phyloP scores from a whole-genome alignment of 2,888 invertebrate species.

The Minunthozetes semirufus region DNA sequence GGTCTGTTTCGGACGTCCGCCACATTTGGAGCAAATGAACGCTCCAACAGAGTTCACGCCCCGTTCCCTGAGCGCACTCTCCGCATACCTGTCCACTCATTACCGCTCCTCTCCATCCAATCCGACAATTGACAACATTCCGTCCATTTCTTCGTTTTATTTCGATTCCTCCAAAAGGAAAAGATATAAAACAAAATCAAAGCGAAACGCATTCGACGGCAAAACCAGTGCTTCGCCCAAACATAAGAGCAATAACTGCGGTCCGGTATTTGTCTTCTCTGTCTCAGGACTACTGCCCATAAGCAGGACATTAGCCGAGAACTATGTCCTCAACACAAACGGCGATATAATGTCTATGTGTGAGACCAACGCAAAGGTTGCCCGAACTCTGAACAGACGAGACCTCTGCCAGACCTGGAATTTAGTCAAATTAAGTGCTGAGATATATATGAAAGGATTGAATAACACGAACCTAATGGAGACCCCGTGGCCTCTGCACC shows the following conservation, averaged over 20 bases:
- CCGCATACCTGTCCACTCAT: slow-evolving; percentile 46
- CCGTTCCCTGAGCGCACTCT: slow-evolving; percentile 66
- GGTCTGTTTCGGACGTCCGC: slow-evolving; percentile 74
- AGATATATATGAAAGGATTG: slow-evolving; percentile 44
- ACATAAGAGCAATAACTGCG: slow-evolving; percentile 49
- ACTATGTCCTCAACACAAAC: slow-evolving; percentile 60
- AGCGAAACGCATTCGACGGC: background rate
- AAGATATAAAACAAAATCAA: background rate
- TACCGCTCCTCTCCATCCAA: background rate
- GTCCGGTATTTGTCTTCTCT: slow-evolving; percentile 58
- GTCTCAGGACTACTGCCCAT: slow-evolving; percentile 68
- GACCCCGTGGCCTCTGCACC: slow-evolving; percentile 71
- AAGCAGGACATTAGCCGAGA: slow-evolving; percentile 70
- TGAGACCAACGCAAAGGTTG: slow-evolving; percentile 68
- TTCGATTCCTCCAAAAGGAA: slow-evolving; percentile 28
- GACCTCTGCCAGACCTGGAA: slow-evolving; percentile 68
- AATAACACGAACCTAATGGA: slow-evolving; percentile 46
- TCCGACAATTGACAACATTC: background rate
- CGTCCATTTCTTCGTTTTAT: slow-evolving; percentile 34
- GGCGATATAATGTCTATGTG: slow-evolving; percentile 61
- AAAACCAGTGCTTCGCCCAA: slow-evolving; percentile 44
- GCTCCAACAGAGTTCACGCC: slow-evolving; percentile 59
- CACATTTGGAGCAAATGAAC: slow-evolving; percentile 50
- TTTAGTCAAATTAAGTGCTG: slow-evolving; percentile 63
- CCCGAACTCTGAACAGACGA: slow-evolving; percentile 63